Conservation (phyloP, 2,797 vertebrate genomes). For the Aplochiton taeniatus region DNA sequence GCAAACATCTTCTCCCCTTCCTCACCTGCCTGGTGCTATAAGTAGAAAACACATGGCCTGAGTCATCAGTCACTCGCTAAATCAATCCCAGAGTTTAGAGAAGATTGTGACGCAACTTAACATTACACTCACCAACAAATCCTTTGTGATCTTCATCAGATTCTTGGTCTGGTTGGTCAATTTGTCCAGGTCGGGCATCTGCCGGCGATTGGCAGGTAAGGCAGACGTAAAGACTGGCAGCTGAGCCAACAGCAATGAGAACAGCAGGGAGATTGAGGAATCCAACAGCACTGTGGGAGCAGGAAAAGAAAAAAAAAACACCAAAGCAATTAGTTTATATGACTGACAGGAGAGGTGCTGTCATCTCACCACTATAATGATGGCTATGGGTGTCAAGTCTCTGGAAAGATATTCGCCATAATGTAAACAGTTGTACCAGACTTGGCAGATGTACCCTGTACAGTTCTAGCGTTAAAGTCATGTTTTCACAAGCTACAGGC, state of each 20-base stretch:
- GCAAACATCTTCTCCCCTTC: conserved; percentile 27
- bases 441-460: conserved; percentile 58
- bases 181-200: conserved; percentile 74
- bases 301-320: no score
- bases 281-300: conserved; percentile 76
- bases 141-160: conserved; percentile 79
- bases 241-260: conserved; percentile 80
- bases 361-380: conserved; percentile 63
- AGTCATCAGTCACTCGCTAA: conserved; percentile 15
- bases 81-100: conserved; percentile 11
- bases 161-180: conserved; percentile 82
- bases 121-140: conserved; percentile 76
- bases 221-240: conserved; percentile 74
- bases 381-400: conserved; percentile 65
- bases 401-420: conserved; percentile 65
- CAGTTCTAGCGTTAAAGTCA: conserved; percentile 55
- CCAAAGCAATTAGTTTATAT: conserved; percentile 66
- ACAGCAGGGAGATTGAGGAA: conserved; percentile 79
- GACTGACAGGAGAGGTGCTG: conserved; percentile 53
- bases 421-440: conserved; percentile 71
- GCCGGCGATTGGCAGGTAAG: conserved; percentile 63
- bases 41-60: conserved; percentile 21
- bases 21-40: conserved; percentile 40
- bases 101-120: conserved; percentile 13
- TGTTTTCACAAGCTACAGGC: conserved; percentile 72